Conservation (phyloP, 2,888 invertebrate species). For the Acrobasis consociella region DNA sequence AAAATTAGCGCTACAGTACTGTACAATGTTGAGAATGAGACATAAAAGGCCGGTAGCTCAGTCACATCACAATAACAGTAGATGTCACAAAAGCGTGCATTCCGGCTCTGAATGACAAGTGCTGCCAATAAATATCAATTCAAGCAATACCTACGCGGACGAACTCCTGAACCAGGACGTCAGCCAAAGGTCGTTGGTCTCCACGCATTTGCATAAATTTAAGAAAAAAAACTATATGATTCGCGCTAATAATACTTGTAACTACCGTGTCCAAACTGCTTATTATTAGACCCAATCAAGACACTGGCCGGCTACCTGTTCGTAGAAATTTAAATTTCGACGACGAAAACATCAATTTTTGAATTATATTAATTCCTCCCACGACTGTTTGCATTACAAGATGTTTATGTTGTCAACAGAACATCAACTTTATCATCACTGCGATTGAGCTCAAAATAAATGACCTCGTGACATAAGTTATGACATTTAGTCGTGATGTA, state of each 20-base stretch:
- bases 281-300: conserved; percentile 46
- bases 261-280: conserved; percentile 37
- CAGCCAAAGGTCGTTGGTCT: conserved; percentile 57
- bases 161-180: conserved; percentile 42
- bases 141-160: conserved; percentile 17
- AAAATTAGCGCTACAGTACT: too few species aligned
- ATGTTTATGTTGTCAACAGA: conserved; percentile 30
- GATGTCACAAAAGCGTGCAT: conserved; percentile 13
- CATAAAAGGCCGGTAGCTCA: neutral
- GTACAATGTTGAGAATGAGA: neutral
- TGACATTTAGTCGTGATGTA: conserved; percentile 56
- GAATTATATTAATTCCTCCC: conserved; percentile 61
- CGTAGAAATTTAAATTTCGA: conserved; percentile 49
- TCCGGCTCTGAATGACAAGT: conserved; percentile 12
- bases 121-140: conserved; percentile 18
- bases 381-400: conserved; percentile 37
- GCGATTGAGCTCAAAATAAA: conserved; percentile 45
- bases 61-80: neutral
- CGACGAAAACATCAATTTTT: conserved; percentile 52
- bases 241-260: conserved; percentile 39
- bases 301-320: conserved; percentile 72
- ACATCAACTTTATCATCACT: conserved; percentile 45
- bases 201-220: conserved; percentile 69
- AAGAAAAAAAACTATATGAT: conserved; percentile 45
- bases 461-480: conserved; percentile 40